phyloP scores from a whole-genome alignment of 2,113 vertebrate species.

The Tupaia chinensis region DNA sequence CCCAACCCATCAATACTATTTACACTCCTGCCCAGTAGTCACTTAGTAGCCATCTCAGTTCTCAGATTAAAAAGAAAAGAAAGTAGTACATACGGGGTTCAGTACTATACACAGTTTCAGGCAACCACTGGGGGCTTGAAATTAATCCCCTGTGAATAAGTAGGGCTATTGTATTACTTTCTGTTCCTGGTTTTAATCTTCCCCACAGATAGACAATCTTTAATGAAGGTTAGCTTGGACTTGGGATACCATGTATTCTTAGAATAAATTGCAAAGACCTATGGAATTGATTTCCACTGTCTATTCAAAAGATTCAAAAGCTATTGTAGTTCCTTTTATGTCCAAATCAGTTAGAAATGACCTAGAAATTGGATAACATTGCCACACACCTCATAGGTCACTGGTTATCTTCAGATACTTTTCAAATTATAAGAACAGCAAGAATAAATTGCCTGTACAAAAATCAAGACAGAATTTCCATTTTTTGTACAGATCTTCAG shows the following conservation, averaged over 20 bases:
- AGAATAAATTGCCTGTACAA: neutral
- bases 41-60: too few species aligned
- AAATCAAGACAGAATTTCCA: neutral
- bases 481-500: neutral
- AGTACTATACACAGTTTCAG: too few species aligned
- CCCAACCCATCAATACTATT: too few species aligned
- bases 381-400: neutral
- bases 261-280: slow-evolving; percentile 31
- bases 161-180: neutral
- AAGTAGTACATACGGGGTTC: too few species aligned
- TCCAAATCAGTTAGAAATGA: slow-evolving; percentile 18
- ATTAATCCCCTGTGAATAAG: too few species aligned
- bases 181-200: neutral
- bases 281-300: neutral
- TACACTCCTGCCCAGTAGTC: too few species aligned
- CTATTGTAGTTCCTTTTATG: neutral
- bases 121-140: too few species aligned
- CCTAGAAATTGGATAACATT: slow-evolving; percentile 25
- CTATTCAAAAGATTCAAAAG: slow-evolving; percentile 56
- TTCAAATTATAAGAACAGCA: neutral
- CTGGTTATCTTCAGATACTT: slow-evolving; percentile 18
- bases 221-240: slow-evolving; percentile 15
- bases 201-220: neutral
- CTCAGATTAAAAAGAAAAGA: too few species aligned
- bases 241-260: neutral